Base-by-base conservation (phyloP, 2,797 vertebrate species). In the Pseudomugil gertrudae region DNA sequence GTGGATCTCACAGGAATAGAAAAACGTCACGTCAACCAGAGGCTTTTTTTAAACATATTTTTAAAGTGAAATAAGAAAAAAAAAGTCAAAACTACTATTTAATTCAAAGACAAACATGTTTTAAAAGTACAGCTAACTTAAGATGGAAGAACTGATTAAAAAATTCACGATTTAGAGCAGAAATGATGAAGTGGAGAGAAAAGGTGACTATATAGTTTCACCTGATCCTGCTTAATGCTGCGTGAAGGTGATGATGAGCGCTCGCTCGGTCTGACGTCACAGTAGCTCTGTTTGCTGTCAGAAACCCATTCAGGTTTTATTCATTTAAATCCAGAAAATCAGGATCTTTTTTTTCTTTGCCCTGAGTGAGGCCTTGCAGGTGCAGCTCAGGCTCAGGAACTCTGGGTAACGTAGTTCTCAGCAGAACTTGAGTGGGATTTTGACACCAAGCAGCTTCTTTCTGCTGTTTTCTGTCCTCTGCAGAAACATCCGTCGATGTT, bases 321-420 rank as follows among this genome's bases (percentile, higher is more conserved):
- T 48, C 19, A 13, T 48, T 23, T 24, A 26, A 3, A 48, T 9
- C 27, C 6, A 35, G 4, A 24, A 4, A 24, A 23, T 10, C 11
- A 8, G 4, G 29, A 56, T 27, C 14, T 32, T 24, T 15, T 27
- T 15, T 15, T 19, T 3, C 6, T 30, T 30, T 30, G 29, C 57
- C 48, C 58, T 27, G 51, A 43, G 48, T 26, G 17, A 10, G 47
- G 55, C 43, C 51, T 56, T 24, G 1, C 57, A 47, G 65, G 56
- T 27, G 19, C 5, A 27, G 35, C 66, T 65, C 14, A 26, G 45
- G 13, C 52, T 40, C 23, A 35, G 62, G 76, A 59, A 63, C 36
- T 80, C 71, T 78, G 66, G 77, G 60, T 73, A 73, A 78, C 63
- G 71, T 13, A 55, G 76, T 78, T 61, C 21, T 51, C 6, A 5